Evolutionary conservation across 2,888 invertebrate species (phyloP).

Genomic region (Biston betularia): DNA sequence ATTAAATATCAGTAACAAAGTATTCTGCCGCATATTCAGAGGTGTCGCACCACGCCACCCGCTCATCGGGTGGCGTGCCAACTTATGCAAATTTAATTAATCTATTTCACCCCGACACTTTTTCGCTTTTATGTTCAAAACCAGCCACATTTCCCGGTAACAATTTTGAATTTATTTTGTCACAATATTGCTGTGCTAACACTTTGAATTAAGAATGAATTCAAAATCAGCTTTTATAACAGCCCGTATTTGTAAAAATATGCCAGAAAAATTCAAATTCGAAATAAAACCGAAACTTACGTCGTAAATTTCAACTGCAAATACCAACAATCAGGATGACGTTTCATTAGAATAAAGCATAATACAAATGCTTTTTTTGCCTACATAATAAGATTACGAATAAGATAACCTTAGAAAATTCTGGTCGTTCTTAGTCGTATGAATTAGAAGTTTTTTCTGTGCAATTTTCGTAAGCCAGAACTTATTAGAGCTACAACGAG

Average conservation of each 20-base stretch:
- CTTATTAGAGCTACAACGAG: too few species aligned
- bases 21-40: conserved; percentile 56
- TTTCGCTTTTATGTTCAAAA: conserved; percentile 49
- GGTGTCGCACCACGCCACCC: conserved; percentile 50
- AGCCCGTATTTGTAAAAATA: not conserved
- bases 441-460: too few species aligned
- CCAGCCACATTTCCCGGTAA: conserved; percentile 41
- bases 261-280: too few species aligned
- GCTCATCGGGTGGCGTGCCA: conserved; percentile 74
- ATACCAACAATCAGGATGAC: too few species aligned
- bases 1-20: conserved; percentile 50
- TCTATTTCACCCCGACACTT: conserved; percentile 74
- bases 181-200: conserved; percentile 28
- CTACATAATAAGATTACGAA: too few species aligned
- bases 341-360: too few species aligned
- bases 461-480: too few species aligned
- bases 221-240: not conserved
- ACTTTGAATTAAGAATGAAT: conserved; percentile 3
- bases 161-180: conserved; percentile 46
- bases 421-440: too few species aligned
- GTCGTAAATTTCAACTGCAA: too few species aligned
- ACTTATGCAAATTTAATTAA: conserved; percentile 85
- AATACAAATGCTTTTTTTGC: too few species aligned
- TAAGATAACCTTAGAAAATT: too few species aligned
- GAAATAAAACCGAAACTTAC: too few species aligned